Conservation (phyloP, 2,888 invertebrate genomes). For the Drosophila atroscutellata region DNA sequence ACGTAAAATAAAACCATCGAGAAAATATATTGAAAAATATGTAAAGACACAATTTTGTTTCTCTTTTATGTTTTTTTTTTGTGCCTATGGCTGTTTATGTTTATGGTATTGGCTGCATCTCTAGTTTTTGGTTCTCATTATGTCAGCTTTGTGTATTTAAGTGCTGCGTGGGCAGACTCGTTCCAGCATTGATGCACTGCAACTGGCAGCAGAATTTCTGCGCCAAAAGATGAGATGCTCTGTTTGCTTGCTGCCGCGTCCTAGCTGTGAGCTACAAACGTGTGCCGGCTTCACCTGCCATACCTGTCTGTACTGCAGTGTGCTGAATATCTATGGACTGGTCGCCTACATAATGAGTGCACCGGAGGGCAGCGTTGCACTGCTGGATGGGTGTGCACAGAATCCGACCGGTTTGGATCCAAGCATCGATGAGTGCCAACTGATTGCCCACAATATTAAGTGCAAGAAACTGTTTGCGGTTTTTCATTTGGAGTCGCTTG, state of each 20-base stretch:
- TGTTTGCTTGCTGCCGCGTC: slow-evolving; percentile 40
- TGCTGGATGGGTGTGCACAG: slow-evolving; percentile 57
- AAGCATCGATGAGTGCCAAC: slow-evolving; percentile 54
- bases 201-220: slow-evolving; percentile 49
- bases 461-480: slow-evolving; percentile 59
- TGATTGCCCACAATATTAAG: slow-evolving; percentile 54
- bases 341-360: slow-evolving; percentile 57
- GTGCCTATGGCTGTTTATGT: not conserved
- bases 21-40: not conserved
- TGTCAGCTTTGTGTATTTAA: slow-evolving; percentile 12
- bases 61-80: not conserved
- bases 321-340: slow-evolving; percentile 53
- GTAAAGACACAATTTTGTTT: not conserved
- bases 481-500: slow-evolving; percentile 52
- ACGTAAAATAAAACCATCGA: not conserved
- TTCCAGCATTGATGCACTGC: slow-evolving; percentile 44
- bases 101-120: not conserved
- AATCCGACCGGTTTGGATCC: slow-evolving; percentile 53
- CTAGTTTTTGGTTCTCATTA: slow-evolving; percentile 10
- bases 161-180: slow-evolving; percentile 52
- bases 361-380: slow-evolving; percentile 48
- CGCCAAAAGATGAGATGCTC: slow-evolving; percentile 38
- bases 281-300: slow-evolving; percentile 39
- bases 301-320: slow-evolving; percentile 42
- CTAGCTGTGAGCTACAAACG: slow-evolving; percentile 28